Evolutionary conservation across 2,113 vertebrate genomes (phyloP), one percentile per base, ranked within the genome.

Genomic region (Cavia aperea): DNA sequence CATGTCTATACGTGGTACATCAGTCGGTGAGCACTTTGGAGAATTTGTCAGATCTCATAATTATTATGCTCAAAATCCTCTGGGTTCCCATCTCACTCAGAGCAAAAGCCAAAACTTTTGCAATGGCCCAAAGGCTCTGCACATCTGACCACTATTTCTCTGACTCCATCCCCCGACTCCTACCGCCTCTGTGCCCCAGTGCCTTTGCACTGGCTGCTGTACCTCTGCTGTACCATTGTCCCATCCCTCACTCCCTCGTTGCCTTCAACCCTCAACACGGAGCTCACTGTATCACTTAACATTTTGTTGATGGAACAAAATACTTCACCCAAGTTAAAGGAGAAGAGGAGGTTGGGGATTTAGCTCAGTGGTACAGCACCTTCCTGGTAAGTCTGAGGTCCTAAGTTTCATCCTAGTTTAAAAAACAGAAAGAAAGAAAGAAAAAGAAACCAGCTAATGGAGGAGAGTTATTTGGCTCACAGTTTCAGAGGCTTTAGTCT

Each of bases 111-210:
- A 51, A 66, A 81, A 75, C 6, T 39, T 54, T 77, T n/a, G 2
- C 1, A 10, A 87, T n/a, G 29, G 9, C 29, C 56, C 10, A 60
- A 70, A 11, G 15, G 21, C 36, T 31, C 68, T 9, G 18, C n/a
- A 46, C 1, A 1, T 36, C 85, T 33, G 66, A 68, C 33, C 14
- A 19, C 66, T 68, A 4, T 29, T 10, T 33, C 36, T 24, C 81
- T 13, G 60, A 26, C 6, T 0, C 23, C 5, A 13, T 1, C 16
- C 19, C 31, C 56, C 36, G 23, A 23, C 23, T 46, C 23, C 2
- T 51, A 39, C 26, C 2, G 10, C 10, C 3, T n/a, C 49, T 2
- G 7, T 1, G 78, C 36, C 85, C 31, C 16, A 49, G 81, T 39
- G 10, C 81, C 75, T 81, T 85, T 49, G 72, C 2, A 54, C 72